A percentile compares a stretch with the other conserved stretches of the same genome.
Evolutionary conservation across 2,113 vertebrate species (phyloP).

Genomic region (Rhinopomastus cyanomelas): DNA sequence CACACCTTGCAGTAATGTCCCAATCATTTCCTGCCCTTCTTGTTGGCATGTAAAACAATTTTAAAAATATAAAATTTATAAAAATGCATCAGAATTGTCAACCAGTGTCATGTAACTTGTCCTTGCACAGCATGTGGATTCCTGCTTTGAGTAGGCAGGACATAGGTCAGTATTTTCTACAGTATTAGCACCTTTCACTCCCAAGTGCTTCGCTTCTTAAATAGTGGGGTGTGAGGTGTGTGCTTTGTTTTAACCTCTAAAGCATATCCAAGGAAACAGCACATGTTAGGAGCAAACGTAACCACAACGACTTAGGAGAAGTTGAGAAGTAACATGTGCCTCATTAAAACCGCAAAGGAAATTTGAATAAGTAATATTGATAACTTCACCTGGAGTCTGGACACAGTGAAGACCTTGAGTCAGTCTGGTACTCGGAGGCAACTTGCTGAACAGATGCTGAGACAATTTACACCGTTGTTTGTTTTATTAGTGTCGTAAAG

Average conservation of each 20-base stretch:
- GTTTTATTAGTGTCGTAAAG: background rate
- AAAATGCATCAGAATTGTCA: background rate
- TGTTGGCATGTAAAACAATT: fast-evolving
- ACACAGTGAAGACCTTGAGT: fast-evolving
- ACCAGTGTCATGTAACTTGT: background rate
- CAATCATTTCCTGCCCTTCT: background rate
- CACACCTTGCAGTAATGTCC: background rate
- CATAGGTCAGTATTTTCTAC: background rate
- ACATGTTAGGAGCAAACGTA: background rate
- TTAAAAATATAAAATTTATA: background rate
- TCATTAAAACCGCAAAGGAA: background rate
- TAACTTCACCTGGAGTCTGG: background rate
- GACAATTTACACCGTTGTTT: background rate
- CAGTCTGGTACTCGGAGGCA: background rate
- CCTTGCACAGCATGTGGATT: background rate
- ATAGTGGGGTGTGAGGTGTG: fast-evolving
- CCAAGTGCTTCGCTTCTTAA: background rate
- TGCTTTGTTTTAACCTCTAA: background rate
- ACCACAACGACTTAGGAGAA: background rate
- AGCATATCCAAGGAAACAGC: background rate
- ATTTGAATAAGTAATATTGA: background rate
- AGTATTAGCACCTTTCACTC: background rate
- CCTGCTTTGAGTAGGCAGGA: background rate
- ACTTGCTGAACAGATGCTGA: background rate
- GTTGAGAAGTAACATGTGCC: background rate